phyloP scores from a whole-genome alignment of 2,113 vertebrate species.

The Leucopsar rothschildi region DNA sequence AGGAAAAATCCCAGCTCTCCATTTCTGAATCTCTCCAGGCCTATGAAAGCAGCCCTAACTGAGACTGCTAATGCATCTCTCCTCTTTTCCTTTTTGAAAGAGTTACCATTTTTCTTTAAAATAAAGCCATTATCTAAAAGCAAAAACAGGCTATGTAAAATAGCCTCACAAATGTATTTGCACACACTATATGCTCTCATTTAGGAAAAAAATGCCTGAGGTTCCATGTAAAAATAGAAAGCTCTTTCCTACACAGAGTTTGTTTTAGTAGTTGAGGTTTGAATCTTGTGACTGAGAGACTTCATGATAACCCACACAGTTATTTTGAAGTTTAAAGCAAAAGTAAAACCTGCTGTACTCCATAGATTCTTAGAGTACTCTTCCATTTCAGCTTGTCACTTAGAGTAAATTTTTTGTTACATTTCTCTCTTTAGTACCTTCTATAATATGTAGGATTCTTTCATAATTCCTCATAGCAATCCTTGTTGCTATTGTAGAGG shows the following conservation, averaged over 20 bases:
- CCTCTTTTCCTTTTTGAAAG: neutral
- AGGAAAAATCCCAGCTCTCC: neutral
- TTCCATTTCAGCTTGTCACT: neutral
- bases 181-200: neutral
- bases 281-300: neutral
- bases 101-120: neutral
- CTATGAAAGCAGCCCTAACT: neutral
- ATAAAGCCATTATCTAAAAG: neutral
- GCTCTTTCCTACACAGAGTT: neutral
- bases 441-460: neutral
- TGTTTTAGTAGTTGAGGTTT: conserved; percentile 1
- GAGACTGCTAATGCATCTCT: neutral
- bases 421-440: neutral
- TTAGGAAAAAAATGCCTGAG: neutral
- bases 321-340: neutral
- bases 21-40: neutral
- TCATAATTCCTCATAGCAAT: neutral
- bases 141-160: neutral
- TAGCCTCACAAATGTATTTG: neutral
- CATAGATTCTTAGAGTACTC: neutral
- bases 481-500: neutral
- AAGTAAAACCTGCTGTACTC: neutral
- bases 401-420: neutral
- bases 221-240: conserved; percentile 15
- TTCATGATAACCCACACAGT: neutral